Conservation (phyloP, 2,113 vertebrate species). For the Myotis lucifugus region DNA sequence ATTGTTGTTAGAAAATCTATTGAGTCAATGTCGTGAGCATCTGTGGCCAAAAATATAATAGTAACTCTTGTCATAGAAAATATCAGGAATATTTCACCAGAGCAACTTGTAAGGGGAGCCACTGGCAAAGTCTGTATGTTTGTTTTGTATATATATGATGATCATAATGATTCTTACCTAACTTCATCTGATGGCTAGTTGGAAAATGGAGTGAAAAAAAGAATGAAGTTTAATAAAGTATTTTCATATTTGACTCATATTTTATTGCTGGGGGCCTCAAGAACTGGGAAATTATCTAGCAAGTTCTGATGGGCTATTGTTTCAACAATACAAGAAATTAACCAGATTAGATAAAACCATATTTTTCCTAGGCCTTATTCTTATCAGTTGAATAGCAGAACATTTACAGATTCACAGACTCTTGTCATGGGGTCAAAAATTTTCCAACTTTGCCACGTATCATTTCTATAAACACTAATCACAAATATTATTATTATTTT, state of each 20-base stretch:
- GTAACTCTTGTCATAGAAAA: not conserved
- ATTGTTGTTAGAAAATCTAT: constrained; percentile 38
- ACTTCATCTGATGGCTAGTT: not conserved
- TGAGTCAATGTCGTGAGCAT: constrained; percentile 3
- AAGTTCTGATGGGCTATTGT: not conserved
- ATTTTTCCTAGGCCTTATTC: not conserved
- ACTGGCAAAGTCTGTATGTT: not conserved
- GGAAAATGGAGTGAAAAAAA: not conserved
- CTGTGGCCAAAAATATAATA: not conserved
- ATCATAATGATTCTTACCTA: not conserved
- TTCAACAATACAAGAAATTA: constrained; percentile 7
- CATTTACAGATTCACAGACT: not conserved
- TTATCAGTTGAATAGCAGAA: not conserved
- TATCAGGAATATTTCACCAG: not conserved
- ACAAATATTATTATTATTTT: not conserved
- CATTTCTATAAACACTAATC: not conserved
- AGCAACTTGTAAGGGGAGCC: not conserved
- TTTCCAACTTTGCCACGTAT: not conserved
- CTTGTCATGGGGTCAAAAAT: not conserved
- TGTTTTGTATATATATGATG: not conserved
- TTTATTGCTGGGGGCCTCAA: not conserved
- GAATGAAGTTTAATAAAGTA: not conserved
- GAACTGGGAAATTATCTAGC: not conserved
- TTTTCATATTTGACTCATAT: not conserved
- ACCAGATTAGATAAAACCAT: not conserved